Evolutionary conservation across 2,113 vertebrate genomes (phyloP), one percentile per base, ranked within the genome.

Genomic region (Pelusios castaneus): DNA sequence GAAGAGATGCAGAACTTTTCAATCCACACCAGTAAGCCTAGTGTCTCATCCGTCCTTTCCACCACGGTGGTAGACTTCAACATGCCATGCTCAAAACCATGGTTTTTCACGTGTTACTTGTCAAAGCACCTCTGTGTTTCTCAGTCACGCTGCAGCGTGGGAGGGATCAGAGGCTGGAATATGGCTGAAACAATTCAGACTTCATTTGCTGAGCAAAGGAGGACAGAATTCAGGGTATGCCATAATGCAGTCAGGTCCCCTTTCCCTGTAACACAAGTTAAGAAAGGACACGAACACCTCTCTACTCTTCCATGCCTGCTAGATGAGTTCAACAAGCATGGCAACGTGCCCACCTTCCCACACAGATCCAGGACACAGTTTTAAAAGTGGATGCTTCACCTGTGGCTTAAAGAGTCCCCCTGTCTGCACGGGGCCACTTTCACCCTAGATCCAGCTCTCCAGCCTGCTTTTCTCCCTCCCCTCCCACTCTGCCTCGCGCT

Each of bases 1-100:
- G 60, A 31, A 24, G 58, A 84, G 83, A 43, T 67, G 92, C 80
- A 14, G 49, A 67, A 76, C 91, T 89, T 58, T 16, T 78, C 92
- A 86, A 76, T 12, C 95, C 93, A 73, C 93, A 73, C 94, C 84
- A 77, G 58, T 89, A 84, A 91, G 86, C 86, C 43, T 0, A 0
- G 41, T 0, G 0, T n/a, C 10, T 38, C 87, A 29, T 31, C 80
- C 13, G 92, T 78, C 95, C 89, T 92, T 70, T 43, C 45, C 54
- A 75, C 54, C 43, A 38, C 63, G 38, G 21, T 9, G 10, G 19
- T 38, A 38, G n/a, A n/a, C 4, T 38, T 58, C 51, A 16, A 75
- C 0, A 0, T 56, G 95, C 22, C 49, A 0, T 14, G 54, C 89
- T 89, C 77, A 94, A 93, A 78, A 88, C 91, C 19, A 0, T 56